These are phyloP conservation scores for Ranitomeya variabilis DNA, from an alignment of 2,113 vertebrate genomes.

Conservation along the genomic window DNA sequence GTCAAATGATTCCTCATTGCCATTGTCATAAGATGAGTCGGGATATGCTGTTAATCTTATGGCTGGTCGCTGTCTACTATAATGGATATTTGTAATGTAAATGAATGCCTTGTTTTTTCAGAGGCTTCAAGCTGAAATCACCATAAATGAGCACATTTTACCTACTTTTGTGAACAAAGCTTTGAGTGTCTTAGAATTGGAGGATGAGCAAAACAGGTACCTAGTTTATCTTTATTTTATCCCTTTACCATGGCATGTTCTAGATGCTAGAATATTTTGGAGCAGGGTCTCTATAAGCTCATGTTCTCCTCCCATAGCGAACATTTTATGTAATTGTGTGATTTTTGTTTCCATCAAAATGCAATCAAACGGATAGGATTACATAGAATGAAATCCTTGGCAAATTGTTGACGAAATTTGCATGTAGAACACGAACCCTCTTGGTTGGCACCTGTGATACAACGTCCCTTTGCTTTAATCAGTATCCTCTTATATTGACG, in stretches of 20 bases:
- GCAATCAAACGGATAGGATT: too few species aligned
- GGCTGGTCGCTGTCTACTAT: background rate
- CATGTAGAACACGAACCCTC: too few species aligned
- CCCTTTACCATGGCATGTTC: background rate
- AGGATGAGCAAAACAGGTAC: slow-evolving; percentile 85
- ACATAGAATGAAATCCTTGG: too few species aligned
- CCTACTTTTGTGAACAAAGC: slow-evolving; percentile 81
- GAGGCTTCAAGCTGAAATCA: slow-evolving; percentile 86
- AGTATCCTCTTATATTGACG: background rate
- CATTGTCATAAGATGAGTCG: too few species aligned
- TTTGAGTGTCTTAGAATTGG: slow-evolving; percentile 77
- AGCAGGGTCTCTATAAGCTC: background rate
- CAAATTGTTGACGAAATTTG: too few species aligned
- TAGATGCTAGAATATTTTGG: too few species aligned
- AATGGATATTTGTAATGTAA: background rate
- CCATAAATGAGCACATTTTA: slow-evolving; percentile 82
- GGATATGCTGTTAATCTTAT: too few species aligned
- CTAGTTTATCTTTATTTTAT: background rate
- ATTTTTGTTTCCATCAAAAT: background rate
- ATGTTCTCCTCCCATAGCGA: background rate
- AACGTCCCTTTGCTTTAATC: background rate
- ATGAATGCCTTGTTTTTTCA: slow-evolving; percentile 63
- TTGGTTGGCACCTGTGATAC: background rate
- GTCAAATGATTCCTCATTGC: too few species aligned
- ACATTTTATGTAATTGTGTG: background rate